Conservation (phyloP, 2,888 invertebrate genomes). For the Choreutis nemorana region DNA sequence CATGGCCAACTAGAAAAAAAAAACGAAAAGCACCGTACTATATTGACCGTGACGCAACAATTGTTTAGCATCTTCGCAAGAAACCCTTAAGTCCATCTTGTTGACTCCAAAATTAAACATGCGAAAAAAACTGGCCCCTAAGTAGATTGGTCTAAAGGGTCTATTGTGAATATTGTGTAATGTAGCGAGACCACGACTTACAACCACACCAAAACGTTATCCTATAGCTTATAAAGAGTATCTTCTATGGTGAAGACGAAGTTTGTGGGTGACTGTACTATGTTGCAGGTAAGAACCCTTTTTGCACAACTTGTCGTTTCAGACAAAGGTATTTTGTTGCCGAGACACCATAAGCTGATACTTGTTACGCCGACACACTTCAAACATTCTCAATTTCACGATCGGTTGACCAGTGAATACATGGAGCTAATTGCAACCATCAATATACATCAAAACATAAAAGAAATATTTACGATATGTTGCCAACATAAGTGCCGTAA, state of each 20-base stretch:
- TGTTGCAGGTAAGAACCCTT: conserved; percentile 54
- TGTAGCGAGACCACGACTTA: conserved; percentile 51
- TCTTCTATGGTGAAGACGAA: conserved; percentile 6
- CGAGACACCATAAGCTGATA: too few relatives aligned
- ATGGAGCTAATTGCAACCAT: conserved; percentile 51
- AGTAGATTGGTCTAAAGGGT: conserved; percentile 47
- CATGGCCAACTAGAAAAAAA: conserved; percentile 21
- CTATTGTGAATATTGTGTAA: conserved; percentile 63
- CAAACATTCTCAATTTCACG: conserved; percentile 59
- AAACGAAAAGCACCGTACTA: conserved; percentile 45
- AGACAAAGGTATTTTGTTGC: conserved; percentile 35
- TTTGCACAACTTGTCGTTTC: conserved; percentile 60
- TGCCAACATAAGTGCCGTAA: too few relatives aligned
- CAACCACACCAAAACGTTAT: conserved; percentile 28
- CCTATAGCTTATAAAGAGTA: conserved; percentile 8
- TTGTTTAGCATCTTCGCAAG: conserved; percentile 59
- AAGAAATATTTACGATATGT: too few relatives aligned
- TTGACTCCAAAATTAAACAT: conserved; percentile 57
- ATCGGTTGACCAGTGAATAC: conserved; percentile 43
- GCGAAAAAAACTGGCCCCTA: conserved; percentile 47
- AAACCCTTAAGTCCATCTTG: conserved; percentile 55
- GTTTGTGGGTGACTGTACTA: conserved; percentile 25
- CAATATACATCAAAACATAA: conserved; percentile 36
- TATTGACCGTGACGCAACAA: conserved; percentile 64
- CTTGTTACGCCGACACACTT: conserved; percentile 39